Evolutionary conservation across 2,113 vertebrate species (phyloP).

Genomic region (Edolisoma coerulescens): DNA sequence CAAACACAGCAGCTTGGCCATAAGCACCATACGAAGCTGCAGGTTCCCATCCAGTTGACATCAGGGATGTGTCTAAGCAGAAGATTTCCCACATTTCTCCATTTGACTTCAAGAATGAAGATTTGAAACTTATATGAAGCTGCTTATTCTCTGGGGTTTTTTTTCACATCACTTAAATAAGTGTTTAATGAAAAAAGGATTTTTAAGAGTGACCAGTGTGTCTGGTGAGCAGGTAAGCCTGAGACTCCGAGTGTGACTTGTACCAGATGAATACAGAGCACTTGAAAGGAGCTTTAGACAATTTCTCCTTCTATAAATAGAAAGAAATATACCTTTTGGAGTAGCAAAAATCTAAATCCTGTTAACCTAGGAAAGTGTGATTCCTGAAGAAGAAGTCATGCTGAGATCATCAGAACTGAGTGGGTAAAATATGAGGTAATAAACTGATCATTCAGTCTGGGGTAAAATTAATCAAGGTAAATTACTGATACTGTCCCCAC

Average conservation of each 20-base stretch:
- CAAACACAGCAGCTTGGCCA: neutral
- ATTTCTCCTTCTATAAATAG: neutral
- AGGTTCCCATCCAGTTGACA: neutral
- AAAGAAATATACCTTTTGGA: neutral
- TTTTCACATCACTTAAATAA: neutral
- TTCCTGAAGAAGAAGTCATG: neutral
- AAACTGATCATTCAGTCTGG: neutral
- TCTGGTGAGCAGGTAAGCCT: neutral
- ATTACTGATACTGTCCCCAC: neutral
- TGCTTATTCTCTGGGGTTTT: neutral
- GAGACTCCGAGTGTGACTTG: neutral
- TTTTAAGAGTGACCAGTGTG: neutral
- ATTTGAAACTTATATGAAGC: neutral
- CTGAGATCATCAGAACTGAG: neutral
- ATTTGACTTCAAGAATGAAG: neutral
- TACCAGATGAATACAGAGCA: neutral
- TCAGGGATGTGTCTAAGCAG: neutral
- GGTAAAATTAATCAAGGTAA: neutral
- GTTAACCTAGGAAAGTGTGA: neutral
- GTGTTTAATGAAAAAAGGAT: neutral
- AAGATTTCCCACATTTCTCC: neutral
- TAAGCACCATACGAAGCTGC: neutral
- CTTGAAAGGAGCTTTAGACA: neutral
- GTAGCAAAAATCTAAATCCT: neutral
- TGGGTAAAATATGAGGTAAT: neutral